phyloP scores from a whole-genome alignment of 2,797 vertebrate species.

The Todus mexicanus region DNA sequence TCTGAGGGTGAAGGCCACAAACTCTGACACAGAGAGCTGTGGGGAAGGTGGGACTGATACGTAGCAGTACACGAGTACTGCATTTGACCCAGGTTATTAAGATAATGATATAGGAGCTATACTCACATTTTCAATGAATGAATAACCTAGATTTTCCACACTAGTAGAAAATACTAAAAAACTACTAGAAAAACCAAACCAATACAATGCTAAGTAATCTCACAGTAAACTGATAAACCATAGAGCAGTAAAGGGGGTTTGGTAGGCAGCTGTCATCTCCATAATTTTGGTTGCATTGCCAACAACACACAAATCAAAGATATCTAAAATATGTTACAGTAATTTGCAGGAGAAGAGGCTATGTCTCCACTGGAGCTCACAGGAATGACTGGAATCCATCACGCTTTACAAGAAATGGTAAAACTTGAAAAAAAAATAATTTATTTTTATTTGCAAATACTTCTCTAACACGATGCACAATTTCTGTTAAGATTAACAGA shows the following conservation, averaged over 20 bases:
- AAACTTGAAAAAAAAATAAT: background rate
- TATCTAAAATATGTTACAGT: background rate
- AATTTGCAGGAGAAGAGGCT: background rate
- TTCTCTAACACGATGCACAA: background rate
- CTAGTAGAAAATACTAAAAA: background rate
- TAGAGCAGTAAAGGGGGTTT: background rate
- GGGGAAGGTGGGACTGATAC: background rate
- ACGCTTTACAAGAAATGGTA: background rate
- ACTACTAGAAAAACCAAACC: background rate
- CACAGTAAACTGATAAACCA: background rate
- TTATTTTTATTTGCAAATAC: background rate
- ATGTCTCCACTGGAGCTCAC: background rate
- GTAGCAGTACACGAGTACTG: background rate
- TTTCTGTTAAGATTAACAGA: background rate
- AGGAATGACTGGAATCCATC: background rate
- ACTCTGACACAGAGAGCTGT: background rate
- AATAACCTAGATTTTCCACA: background rate
- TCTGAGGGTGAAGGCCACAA: background rate
- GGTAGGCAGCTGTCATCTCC: background rate
- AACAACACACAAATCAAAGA: background rate
- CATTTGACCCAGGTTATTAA: constrained; percentile 21
- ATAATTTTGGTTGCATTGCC: background rate
- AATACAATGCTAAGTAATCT: background rate
- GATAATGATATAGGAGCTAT: constrained; percentile 28
- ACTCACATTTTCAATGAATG: background rate